Percentiles rank a stretch among this genome's conserved stretches.
Evolutionary conservation across 1,140 invertebrate genomes (phyloP).

Genomic region (Heliconius eleuchia): DNA sequence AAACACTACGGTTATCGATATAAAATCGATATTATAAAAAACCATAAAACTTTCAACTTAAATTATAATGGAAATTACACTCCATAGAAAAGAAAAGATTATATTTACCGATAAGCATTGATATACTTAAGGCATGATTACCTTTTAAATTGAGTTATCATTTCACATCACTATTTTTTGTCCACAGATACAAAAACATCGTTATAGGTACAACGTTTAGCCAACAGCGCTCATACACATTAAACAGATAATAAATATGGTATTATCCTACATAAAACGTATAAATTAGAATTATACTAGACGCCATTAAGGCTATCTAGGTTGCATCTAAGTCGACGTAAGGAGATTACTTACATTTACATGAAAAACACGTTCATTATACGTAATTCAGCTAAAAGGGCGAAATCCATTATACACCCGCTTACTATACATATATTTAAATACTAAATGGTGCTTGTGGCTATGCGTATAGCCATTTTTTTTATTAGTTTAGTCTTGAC

Average conservation of each 20-base stretch:
- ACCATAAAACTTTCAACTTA: neutral
- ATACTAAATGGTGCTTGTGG: neutral
- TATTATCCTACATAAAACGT: conserved; percentile 27
- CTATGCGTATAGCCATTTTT: neutral
- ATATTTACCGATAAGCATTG: conserved; percentile 4
- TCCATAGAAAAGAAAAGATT: conserved; percentile 3
- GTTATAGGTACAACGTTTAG: conserved; percentile 8
- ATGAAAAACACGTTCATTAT: conserved; percentile 35
- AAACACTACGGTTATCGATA: neutral
- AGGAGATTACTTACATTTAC: conserved; percentile 39
- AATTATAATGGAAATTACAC: conserved; percentile 1
- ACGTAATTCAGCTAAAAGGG: conserved; percentile 25
- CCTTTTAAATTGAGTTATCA: conserved; percentile 13
- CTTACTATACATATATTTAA: conserved; percentile 10
- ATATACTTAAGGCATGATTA: conserved; percentile 9
- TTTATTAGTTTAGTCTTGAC: neutral
- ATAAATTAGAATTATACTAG: conserved; percentile 26
- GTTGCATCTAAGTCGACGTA: conserved; percentile 41
- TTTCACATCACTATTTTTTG: conserved; percentile 11
- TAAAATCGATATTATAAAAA: neutral
- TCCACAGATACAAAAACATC: conserved; percentile 9
- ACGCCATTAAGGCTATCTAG: conserved; percentile 38
- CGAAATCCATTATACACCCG: conserved; percentile 15
- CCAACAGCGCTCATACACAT: conserved; percentile 25
- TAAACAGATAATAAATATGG: conserved; percentile 35